Evolutionary conservation across 2,113 vertebrate genomes (phyloP).

Genomic region (Ginglymostoma cirratum): DNA sequence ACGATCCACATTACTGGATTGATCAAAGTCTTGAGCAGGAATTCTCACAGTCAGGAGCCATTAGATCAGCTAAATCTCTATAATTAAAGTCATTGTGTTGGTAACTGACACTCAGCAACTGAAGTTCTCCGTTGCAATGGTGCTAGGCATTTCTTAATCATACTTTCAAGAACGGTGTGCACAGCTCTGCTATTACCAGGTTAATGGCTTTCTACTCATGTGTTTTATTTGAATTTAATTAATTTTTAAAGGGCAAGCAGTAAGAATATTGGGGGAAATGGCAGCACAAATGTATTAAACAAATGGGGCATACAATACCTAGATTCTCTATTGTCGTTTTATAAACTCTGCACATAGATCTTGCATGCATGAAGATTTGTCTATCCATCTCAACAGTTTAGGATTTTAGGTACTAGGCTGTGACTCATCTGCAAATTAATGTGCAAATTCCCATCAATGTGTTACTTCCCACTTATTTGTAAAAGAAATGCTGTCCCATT

Average conservation of each 20-base stretch:
- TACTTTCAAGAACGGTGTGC: background rate
- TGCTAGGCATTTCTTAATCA: background rate
- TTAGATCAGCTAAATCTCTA: constrained; percentile 10
- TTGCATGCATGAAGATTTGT: background rate
- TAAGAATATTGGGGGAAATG: background rate
- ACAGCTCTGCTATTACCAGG: background rate
- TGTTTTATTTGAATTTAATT: background rate
- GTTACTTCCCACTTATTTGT: background rate
- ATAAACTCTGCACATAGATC: background rate
- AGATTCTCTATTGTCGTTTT: background rate
- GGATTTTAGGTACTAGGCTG: background rate
- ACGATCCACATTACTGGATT: background rate
- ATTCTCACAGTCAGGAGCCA: background rate
- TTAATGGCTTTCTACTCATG: background rate
- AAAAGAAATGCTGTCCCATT: background rate
- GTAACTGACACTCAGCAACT: background rate
- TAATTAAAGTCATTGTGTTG: background rate
- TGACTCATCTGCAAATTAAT: constrained; percentile 7
- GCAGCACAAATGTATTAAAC: background rate
- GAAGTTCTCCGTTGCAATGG: background rate
- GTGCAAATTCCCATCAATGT: background rate
- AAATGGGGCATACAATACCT: background rate
- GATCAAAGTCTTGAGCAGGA: background rate
- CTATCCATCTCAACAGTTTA: background rate
- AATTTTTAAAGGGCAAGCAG: background rate